Evolutionary conservation across 2,888 invertebrate genomes (phyloP).

Genomic region (Drepanosiphum platanoidis): DNA sequence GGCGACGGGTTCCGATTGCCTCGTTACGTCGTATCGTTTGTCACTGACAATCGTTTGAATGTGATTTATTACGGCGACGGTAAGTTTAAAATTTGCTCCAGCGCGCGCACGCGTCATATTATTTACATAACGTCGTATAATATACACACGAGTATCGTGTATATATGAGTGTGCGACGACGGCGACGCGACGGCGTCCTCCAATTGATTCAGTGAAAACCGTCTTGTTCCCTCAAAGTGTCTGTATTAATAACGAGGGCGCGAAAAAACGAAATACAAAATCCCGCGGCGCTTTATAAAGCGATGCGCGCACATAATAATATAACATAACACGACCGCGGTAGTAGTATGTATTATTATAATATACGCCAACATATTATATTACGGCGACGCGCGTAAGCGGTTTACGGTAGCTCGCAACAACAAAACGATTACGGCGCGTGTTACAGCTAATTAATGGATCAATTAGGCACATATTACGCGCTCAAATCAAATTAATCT

Average conservation of each 20-base stretch:
- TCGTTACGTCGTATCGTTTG: slow-evolving; percentile 75
- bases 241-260: neutral
- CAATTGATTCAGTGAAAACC: neutral
- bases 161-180: neutral
- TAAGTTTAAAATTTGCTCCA: slow-evolving; percentile 66
- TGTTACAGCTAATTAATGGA: slow-evolving; percentile 23
- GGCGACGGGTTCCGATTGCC: slow-evolving; percentile 73
- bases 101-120: neutral
- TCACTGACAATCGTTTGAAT: slow-evolving; percentile 73
- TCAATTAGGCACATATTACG: slow-evolving; percentile 21
- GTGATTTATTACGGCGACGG: slow-evolving; percentile 75
- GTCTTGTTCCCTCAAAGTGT: too few species aligned
- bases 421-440: slow-evolving; percentile 26
- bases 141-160: neutral
- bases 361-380: too few species aligned
- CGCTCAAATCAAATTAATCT: slow-evolving; percentile 14
- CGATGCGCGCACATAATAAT: neutral
- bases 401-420: neutral
- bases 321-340: neutral
- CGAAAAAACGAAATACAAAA: neutral
- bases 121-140: neutral
- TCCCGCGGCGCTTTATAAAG: neutral
- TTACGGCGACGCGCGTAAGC: neutral
- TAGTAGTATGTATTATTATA: too few species aligned
- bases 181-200: neutral